Evolutionary conservation across 2,888 invertebrate genomes (phyloP), one percentile per base, ranked within the genome.

Genomic region (Ophion obscuratus): DNA sequence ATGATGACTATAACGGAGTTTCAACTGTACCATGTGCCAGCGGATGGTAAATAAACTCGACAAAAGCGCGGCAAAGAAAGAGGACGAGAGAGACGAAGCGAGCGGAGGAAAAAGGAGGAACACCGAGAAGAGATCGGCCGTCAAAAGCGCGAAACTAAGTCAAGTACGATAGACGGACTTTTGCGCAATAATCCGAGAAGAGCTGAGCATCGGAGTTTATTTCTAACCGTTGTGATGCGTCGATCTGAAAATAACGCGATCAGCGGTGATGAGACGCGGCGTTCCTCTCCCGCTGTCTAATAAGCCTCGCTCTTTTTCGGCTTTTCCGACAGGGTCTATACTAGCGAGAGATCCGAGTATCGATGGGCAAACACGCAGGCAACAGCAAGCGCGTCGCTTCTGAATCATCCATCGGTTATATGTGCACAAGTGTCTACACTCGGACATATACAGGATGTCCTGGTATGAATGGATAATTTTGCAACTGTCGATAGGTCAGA

Each of bases 171-270:
- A 88, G 89, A 71, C 61, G 87, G 17, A 87, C 83, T 91, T 88
- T 92, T 90, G 91, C 91, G 91, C 92, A 91, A 92, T 76, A 67
- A 36, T 61, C 24, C 53, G 71, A 71, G 68, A 76, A 73, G 64
- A 53, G 53, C 57, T 64, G 74, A 57, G 78, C 68, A 80, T 71
- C 74, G 71, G 36, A 87, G 91, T 90, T 92, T 92, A 92, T 92
- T 92, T 92, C 90, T 88, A 90, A 88, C 89, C 88, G 78, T 89
- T 87, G 88, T 93, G 93, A 92, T 92, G 93, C 92, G 91, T 70
- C 79, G 81, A 86, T 90, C 92, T 91, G 89, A 93, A 92, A 92
- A 92, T 92, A 92, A 91, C 90, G 81, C 90, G 89, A 91, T 90
- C 90, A 90, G 88, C 75, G 66, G 79, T 79, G 85, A 76, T 66